These are phyloP conservation scores for Leuciscus waleckii DNA, from an alignment of 2,797 vertebrate genomes.

Conservation along the genomic window DNA sequence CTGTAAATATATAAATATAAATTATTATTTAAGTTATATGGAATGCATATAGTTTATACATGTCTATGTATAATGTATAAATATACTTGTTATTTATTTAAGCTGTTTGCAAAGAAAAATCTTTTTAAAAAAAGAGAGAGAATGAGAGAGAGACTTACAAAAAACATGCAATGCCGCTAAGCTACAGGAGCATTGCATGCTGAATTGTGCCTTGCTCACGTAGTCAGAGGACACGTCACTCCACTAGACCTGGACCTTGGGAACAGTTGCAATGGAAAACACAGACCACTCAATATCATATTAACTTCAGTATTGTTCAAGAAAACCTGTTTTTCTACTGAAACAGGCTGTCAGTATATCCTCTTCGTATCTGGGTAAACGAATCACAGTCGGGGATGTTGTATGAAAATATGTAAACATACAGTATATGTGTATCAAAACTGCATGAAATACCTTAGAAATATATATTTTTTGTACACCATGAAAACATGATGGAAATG, in stretches of 20 bases:
- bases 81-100: conserved; percentile 99
- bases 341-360: conserved; percentile 44
- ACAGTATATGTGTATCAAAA: conserved; percentile 57
- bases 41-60: conserved; percentile 99
- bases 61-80: conserved; percentile 95
- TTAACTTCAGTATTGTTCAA: conserved; percentile 59
- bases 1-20: conserved; percentile 87
- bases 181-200: conserved; percentile 79
- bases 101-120: conserved; percentile 78
- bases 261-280: conserved; percentile 51
- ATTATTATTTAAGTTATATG: conserved; percentile 99
- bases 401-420: conserved; percentile 49
- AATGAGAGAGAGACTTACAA: conserved; percentile 62
- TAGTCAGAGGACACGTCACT: conserved; percentile 64
- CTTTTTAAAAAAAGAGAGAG: conserved; percentile 60
- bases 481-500: conserved; percentile 27
- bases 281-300: conserved; percentile 42
- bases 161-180: conserved; percentile 70
- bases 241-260: conserved; percentile 46
- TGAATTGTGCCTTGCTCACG: conserved; percentile 85
- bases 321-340: conserved; percentile 53
- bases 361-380: conserved; percentile 28
- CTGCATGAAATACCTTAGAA: conserved; percentile 61
- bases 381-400: conserved; percentile 35
- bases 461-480: conserved; percentile 59